Conservation (phyloP, 2,113 vertebrate species). For the Notiomystis cincta region DNA sequence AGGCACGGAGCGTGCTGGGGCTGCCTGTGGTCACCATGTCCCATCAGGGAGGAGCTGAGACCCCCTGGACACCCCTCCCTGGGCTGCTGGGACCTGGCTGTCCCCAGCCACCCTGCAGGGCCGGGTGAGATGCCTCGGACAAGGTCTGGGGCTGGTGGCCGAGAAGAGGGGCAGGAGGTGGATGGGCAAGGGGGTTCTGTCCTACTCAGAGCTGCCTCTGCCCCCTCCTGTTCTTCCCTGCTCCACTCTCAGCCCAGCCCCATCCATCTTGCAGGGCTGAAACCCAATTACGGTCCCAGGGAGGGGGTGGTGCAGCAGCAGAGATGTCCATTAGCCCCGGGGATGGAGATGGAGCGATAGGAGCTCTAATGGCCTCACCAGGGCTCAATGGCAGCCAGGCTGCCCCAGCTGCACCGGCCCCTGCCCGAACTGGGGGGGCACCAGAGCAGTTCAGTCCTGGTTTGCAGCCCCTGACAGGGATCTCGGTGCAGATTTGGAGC, state of each 20-base stretch:
- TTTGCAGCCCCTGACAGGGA: neutral
- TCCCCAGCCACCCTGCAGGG: neutral
- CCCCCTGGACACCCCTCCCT: too few species aligned
- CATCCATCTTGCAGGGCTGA: slow-evolving; percentile 3
- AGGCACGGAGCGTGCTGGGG: rapidly evolving
- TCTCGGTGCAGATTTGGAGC: neutral
- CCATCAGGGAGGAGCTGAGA: neutral
- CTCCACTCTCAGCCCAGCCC: neutral
- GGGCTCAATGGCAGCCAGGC: neutral
- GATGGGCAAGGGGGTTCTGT: neutral
- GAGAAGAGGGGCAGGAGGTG: neutral
- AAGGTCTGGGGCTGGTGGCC: neutral
- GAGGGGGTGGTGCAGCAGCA: neutral
- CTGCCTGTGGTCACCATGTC: neutral
- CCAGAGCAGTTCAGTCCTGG: neutral
- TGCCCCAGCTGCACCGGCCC: neutral
- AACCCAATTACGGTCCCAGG: neutral
- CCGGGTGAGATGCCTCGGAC: rapidly evolving
- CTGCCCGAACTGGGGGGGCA: rapidly evolving
- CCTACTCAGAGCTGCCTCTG: neutral
- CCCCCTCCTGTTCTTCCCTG: neutral
- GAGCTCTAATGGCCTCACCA: neutral
- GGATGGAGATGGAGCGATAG: slow-evolving; percentile 10
- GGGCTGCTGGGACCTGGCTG: neutral
- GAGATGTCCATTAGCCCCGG: slow-evolving; percentile 6